phyloP scores from a whole-genome alignment of 2,113 vertebrate species.

The Lagopus leucura region DNA sequence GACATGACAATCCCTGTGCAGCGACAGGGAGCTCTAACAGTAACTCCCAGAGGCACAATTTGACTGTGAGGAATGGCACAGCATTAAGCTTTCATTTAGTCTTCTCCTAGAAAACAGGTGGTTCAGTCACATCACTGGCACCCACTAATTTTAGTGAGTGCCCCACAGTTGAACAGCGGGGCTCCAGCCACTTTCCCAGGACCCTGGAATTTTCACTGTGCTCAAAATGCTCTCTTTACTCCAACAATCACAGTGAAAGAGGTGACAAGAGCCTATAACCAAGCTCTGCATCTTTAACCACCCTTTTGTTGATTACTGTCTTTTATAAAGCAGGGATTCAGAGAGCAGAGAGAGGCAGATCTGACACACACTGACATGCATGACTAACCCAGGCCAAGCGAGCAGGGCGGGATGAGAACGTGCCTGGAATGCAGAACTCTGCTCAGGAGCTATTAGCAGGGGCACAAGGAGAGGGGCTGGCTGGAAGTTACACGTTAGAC shows the following conservation, averaged over 20 bases:
- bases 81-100: background rate
- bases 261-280: constrained; percentile 6
- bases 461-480: background rate
- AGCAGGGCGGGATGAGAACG: background rate
- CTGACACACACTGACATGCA: constrained; percentile 27
- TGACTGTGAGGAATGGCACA: background rate
- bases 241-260: background rate
- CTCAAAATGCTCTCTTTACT: background rate
- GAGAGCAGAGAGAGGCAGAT: constrained; percentile 31
- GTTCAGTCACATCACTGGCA: background rate
- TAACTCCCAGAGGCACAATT: background rate
- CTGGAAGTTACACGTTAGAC: background rate
- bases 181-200: background rate
- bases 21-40: background rate
- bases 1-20: background rate
- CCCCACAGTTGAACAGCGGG: background rate
- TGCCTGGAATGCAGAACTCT: constrained; percentile 43
- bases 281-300: background rate
- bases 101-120: background rate
- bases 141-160: background rate
- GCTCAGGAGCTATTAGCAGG: background rate
- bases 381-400: constrained; percentile 50
- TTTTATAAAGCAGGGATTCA: background rate
- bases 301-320: constrained; percentile 34
- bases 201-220: background rate